Evolutionary conservation across 2,113 vertebrate genomes (phyloP).

Genomic region (Trematocara stigmaticum): DNA sequence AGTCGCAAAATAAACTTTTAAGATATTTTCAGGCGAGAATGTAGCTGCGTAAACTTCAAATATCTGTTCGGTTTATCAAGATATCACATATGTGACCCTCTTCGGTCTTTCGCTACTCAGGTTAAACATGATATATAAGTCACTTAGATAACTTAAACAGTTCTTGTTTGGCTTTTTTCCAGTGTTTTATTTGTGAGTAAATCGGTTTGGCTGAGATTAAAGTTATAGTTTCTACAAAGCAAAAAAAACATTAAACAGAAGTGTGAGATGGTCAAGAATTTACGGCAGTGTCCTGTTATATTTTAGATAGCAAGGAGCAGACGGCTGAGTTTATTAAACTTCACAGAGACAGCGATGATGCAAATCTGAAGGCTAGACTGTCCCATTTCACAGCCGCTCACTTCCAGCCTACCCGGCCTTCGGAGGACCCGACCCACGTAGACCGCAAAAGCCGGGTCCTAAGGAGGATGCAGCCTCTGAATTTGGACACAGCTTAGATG

Average conservation of each 20-base stretch:
- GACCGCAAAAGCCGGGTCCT: neutral
- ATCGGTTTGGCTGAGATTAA: neutral
- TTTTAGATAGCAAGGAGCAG: neutral
- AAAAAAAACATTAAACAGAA: neutral
- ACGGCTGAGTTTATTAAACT: neutral
- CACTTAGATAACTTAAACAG: neutral
- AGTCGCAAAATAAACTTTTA: too few relatives aligned
- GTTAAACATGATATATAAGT: neutral
- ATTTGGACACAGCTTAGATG: neutral
- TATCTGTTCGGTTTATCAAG: too few relatives aligned
- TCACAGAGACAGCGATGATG: fast-evolving
- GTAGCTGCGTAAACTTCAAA: too few relatives aligned
- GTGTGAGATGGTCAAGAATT: neutral
- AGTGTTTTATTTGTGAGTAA: neutral
- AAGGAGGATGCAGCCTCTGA: neutral
- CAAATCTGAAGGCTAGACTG: neutral
- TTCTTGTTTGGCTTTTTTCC: neutral
- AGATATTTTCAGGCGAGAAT: too few relatives aligned
- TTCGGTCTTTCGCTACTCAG: neutral
- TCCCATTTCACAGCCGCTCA: neutral
- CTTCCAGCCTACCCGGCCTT: neutral
- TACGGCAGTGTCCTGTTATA: fast-evolving
- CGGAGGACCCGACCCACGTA: neutral
- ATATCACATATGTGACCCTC: too few relatives aligned
- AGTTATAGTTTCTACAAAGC: neutral